Percentiles rank a stretch among this genome's conserved stretches.
Conservation (phyloP, 2,113 vertebrate genomes). For the Anas platyrhynchos region DNA sequence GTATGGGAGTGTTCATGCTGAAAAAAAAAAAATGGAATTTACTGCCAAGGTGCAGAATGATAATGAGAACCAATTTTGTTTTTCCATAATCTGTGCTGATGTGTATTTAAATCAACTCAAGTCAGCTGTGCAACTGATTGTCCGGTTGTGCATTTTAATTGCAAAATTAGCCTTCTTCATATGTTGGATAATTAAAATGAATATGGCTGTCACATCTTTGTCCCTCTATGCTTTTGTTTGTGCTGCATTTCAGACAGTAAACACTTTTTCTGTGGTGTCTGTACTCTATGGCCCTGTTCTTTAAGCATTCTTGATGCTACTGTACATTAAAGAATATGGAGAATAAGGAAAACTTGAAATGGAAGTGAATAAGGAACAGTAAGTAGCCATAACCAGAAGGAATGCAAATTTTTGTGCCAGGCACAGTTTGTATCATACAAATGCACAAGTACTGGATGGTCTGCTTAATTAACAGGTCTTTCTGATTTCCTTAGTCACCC, state of each 20-base stretch:
- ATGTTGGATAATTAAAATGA: not conserved
- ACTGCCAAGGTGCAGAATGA: not conserved
- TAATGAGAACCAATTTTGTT: not conserved
- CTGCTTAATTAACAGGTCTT: not conserved
- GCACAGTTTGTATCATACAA: not conserved
- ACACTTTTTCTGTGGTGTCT: not conserved
- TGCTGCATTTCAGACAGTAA: not conserved
- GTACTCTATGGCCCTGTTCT: not conserved
- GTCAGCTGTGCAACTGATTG: not conserved
- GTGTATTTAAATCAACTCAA: not conserved
- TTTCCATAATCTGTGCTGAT: not conserved
- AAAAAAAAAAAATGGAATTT: not conserved
- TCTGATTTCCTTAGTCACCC: not conserved
- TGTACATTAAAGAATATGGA: not conserved
- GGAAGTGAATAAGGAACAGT: not conserved
- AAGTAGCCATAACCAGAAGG: not conserved
- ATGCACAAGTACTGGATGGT: not conserved
- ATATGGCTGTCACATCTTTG: not conserved
- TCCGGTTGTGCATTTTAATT: not conserved
- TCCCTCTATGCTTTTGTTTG: not conserved
- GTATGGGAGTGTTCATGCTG: not conserved
- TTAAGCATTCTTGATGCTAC: not conserved
- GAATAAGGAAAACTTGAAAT: not conserved
- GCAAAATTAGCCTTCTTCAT: not conserved
- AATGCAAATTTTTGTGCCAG: not conserved